Base-by-base conservation (phyloP, 2,113 vertebrate species). In the Misgurnus anguillicaudatus region DNA sequence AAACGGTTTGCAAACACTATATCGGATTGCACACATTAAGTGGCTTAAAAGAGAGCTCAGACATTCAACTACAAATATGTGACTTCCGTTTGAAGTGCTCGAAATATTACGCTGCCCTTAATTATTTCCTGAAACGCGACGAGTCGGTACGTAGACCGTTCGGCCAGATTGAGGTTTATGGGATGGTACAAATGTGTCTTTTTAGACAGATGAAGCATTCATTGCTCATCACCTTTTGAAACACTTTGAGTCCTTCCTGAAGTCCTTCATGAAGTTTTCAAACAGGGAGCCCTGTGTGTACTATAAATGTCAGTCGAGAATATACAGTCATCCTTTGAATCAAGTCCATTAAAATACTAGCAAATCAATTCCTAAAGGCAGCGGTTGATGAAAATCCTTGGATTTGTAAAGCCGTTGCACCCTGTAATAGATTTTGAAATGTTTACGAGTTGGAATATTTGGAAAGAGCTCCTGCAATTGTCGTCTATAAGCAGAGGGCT, bases 1-100 rank as follows among this genome's bases (percentile, higher is more conserved):
- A 90, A 93, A 91, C 83, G 87, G 86, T 91, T 88, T 88, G 88
- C 89, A 91, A 91, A 92, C 89, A 90, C 88, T 89, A 80, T 80
- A 91, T 92, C 85, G 86, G 90, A 90, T 91, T 88, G 87, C 87
- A 80, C 81, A 86, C 89, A 90, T 91, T 89, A 92, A 88, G 87
- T 88, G 86, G 88, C 87, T 92, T 91, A 88, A 87, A 89, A 87
- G 82, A 60, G 55, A 87, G 87, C 88, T 90, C 90, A 60, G 41
- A 81, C 61, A 80, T 70, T 76, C 84, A 79, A 78, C 79, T 85
- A 75, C 65, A 83, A 79, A 83, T 79, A 76, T 80, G 75, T 76
- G 65, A 79, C 79, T 79, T 81, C 57, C 31, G 42, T 65, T 60
- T 21, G 57, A 75, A 41, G 24, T 14, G 69, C 47, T 72, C 14